phyloP scores from a whole-genome alignment of 2,888 invertebrate genomes.

The Drosophila fulvimacula region DNA sequence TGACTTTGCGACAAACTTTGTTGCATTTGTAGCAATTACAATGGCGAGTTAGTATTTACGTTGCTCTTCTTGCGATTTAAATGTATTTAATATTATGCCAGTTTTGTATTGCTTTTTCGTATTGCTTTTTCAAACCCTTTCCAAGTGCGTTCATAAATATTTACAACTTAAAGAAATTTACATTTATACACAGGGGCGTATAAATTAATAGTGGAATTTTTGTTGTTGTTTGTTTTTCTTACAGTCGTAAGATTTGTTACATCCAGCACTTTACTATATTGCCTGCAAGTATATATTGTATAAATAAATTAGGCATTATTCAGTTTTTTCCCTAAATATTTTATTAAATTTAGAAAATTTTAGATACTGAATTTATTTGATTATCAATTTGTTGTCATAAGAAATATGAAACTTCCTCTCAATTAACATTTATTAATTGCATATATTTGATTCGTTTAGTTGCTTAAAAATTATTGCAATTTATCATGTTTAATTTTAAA shows the following conservation, averaged over 20 bases:
- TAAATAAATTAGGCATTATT: no score
- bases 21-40: conserved; percentile 37
- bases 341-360: background rate
- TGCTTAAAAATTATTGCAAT: background rate
- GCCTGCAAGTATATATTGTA: no score
- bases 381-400: no score
- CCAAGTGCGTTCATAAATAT: conserved; percentile 12
- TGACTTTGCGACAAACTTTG: conserved; percentile 7
- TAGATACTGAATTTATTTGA: no score
- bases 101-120: conserved; percentile 12
- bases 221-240: background rate
- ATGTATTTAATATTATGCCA: conserved; percentile 29
- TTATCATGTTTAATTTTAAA: background rate
- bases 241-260: background rate
- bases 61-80: conserved; percentile 11
- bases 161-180: conserved; percentile 20
- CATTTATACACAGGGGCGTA: background rate
- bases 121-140: conserved; percentile 7
- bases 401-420: no score
- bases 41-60: conserved; percentile 3
- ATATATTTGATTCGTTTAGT: no score
- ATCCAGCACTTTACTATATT: no score
- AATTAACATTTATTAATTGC: no score
- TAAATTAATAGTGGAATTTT: background rate
- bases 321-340: background rate